Base-by-base conservation (phyloP, 2,888 invertebrate genomes). In the Pristionchus mayeri region DNA sequence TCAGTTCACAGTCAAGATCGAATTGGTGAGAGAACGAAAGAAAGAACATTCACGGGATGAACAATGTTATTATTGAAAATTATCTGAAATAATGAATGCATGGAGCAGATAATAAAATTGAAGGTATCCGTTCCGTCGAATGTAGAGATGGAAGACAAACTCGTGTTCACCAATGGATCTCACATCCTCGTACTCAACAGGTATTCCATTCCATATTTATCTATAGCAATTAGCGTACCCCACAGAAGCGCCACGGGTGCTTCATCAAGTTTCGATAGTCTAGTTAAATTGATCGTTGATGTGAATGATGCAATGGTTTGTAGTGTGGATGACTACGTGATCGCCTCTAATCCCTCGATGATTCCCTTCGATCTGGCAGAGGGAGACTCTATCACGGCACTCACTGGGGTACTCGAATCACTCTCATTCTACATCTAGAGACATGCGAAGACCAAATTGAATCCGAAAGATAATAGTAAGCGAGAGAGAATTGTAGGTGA, bases 1-100 rank as follows among this genome's bases (percentile, higher is more conserved):
- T 79, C 79, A 82, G n/a, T 82, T 82, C 30, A 82, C 82, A 24
- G 48, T 82, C 82, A 82, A 82, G 44, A 82, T 82, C n/a, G 82
- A 82, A 18, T 34, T 82, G 63, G 63, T 82, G 44, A 79, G 76
- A 76, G 48, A 44, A 44, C 11, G 11, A 48, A 48, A 0, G 48
- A 44, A n/a, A 57, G 3, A 24, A 24, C 6, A 44, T 44, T 44
- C 7, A 44, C 13, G 7, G 44, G 44, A 44, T 9, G 6, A 44
- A 44, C 44, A 44, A n/a, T n/a, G n/a, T n/a, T n/a, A n/a, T n/a
- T n/a, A n/a, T n/a, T n/a, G n/a, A n/a, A n/a, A n/a, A n/a, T n/a
- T n/a, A n/a, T n/a, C n/a, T n/a, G n/a, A n/a, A n/a, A n/a, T n/a
- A n/a, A n/a, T n/a, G n/a, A n/a, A n/a, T n/a, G n/a, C n/a, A n/a